These are phyloP conservation scores for Porites lutea DNA, from an alignment of 64 coral and sea anemone species.

Conservation along the genomic window DNA sequence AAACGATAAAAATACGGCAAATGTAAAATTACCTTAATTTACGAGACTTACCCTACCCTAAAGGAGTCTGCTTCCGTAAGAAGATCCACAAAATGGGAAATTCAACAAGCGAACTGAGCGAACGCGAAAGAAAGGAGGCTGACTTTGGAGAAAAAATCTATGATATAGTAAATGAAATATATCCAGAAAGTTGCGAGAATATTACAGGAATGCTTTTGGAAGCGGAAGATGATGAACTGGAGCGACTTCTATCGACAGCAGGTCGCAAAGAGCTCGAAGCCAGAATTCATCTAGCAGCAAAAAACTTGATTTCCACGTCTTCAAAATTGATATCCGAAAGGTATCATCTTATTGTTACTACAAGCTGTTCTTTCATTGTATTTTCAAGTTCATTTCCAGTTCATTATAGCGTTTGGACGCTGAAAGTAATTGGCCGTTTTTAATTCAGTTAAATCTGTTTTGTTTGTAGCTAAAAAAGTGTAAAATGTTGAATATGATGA, in stretches of 20 bases:
- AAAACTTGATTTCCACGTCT: background rate
- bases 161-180: constrained; percentile 41
- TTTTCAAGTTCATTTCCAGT: background rate
- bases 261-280: constrained; percentile 20
- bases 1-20: background rate
- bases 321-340: background rate
- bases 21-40: background rate
- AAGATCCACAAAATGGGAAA: background rate
- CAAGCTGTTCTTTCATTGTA: background rate
- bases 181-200: constrained; percentile 45
- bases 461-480: no score
- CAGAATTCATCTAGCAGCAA: constrained; percentile 48
- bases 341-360: background rate
- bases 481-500: no score
- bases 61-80: background rate
- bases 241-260: constrained; percentile 16
- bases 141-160: constrained; percentile 40
- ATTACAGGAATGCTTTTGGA: constrained; percentile 75
- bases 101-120: constrained; percentile 21
- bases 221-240: constrained; percentile 27
- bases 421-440: no score
- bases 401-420: background rate
- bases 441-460: no score
- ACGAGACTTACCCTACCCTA: background rate
- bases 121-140: constrained; percentile 27